Evolutionary conservation across 1,140 invertebrate species (phyloP).

Genomic region (Bombus soroeensis): DNA sequence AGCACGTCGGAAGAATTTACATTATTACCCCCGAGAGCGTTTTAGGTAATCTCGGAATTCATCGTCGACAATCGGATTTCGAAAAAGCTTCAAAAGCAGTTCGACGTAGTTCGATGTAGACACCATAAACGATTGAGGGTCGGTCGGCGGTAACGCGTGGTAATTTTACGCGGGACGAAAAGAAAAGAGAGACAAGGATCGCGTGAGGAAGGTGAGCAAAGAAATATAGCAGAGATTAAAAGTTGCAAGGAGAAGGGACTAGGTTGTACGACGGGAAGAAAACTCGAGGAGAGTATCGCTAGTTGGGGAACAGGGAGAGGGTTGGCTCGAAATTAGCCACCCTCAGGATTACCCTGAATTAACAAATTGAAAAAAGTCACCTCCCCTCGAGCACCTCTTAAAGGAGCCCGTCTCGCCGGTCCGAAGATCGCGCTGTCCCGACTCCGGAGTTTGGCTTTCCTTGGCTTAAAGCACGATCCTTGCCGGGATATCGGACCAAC

Average conservation of each 20-base stretch:
- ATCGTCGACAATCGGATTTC: constrained; percentile 64
- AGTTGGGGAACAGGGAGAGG: constrained; percentile 24
- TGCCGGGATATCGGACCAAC: constrained; percentile 71
- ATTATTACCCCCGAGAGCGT: constrained; percentile 59
- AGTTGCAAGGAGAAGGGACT: constrained; percentile 58
- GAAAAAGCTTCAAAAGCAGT: constrained; percentile 21
- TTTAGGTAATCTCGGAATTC: constrained; percentile 63
- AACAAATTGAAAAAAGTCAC: constrained; percentile 79
- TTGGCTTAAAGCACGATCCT: constrained; percentile 70
- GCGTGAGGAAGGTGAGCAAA: constrained; percentile 5
- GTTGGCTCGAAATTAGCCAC: constrained; percentile 74
- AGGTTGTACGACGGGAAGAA: constrained; percentile 42
- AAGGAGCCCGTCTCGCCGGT: constrained; percentile 49
- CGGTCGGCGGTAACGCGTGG: background rate
- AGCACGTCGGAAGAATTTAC: constrained; percentile 60
- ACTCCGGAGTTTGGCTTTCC: constrained; percentile 24
- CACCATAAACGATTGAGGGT: background rate
- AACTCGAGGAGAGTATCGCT: constrained; percentile 38
- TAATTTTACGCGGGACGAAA: constrained; percentile 39
- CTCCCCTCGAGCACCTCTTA: constrained; percentile 59
- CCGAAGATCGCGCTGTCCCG: constrained; percentile 32
- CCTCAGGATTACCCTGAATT: constrained; percentile 78
- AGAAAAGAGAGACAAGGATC: background rate
- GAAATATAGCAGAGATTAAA: constrained; percentile 72
- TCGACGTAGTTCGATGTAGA: background rate